Percentiles rank a stretch among this genome's conserved stretches.
Evolutionary conservation across 2,113 vertebrate species (phyloP).

Genomic region (Diadophis punctatus): DNA sequence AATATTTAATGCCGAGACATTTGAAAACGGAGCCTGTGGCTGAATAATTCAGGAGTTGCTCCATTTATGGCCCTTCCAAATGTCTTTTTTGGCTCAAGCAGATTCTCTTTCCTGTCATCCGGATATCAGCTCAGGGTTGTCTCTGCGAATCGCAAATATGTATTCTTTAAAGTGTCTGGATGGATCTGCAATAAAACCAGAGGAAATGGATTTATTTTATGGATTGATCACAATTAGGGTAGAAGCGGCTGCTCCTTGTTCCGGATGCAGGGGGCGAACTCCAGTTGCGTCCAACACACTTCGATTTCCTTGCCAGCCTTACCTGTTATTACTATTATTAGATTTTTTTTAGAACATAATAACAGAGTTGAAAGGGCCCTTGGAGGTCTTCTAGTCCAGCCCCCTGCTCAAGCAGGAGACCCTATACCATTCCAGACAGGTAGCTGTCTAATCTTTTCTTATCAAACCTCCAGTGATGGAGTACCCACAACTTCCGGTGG

Average conservation of each 20-base stretch:
- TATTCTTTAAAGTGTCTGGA: not conserved
- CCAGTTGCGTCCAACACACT: not conserved
- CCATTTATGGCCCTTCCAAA: constrained; percentile 12
- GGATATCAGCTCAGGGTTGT: not conserved
- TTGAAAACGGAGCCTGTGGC: constrained; percentile 19
- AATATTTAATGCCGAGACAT: constrained; percentile 45
- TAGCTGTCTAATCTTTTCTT: no score
- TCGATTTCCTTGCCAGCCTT: not conserved
- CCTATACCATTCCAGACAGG: no score
- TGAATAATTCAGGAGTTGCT: constrained; percentile 51
- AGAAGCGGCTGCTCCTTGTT: not conserved
- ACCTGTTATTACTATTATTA: not conserved
- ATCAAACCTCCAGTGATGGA: no score
- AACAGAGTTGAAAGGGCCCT: not conserved
- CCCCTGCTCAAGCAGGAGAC: not conserved
- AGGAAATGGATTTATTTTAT: not conserved
- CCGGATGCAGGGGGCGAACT: not conserved
- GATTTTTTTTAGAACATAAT: not conserved
- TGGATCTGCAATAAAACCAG: not conserved
- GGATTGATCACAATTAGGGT: not conserved
- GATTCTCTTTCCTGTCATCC: not conserved
- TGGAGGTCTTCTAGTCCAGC: not conserved
- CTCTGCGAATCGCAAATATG: not conserved
- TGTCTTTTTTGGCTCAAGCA: not conserved
- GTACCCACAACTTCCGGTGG: no score